phyloP scores from a whole-genome alignment of 2,113 vertebrate species.

The Ellobius talpinus region DNA sequence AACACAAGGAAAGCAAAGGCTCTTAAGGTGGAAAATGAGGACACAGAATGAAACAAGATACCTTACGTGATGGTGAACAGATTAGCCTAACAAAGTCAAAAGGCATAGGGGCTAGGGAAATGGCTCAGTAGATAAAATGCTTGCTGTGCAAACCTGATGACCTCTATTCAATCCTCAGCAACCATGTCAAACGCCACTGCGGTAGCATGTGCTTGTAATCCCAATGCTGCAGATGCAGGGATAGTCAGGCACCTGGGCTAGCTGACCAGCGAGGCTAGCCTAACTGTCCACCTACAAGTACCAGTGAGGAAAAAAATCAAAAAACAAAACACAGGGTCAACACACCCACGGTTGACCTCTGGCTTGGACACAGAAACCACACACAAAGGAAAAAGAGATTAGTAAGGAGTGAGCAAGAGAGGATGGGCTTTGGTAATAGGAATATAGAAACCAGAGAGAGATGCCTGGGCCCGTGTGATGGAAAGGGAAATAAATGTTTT shows the following conservation, averaged over 20 bases:
- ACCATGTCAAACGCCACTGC: not conserved
- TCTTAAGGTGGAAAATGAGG: not conserved
- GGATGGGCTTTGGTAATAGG: not conserved
- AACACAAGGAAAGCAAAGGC: not conserved
- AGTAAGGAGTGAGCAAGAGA: not conserved
- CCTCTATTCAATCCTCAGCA: not conserved
- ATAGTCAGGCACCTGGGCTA: not conserved
- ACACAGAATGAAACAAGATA: not conserved
- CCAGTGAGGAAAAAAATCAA: not conserved
- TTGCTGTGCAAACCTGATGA: not conserved
- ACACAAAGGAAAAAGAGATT: not conserved
- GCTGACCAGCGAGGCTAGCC: not conserved
- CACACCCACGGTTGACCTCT: not conserved
- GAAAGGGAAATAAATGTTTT: not conserved
- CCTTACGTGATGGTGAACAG: not conserved
- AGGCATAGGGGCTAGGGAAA: not conserved
- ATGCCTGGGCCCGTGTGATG: not conserved
- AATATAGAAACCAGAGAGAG: not conserved
- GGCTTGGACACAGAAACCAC: not conserved
- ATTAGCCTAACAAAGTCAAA: not conserved
- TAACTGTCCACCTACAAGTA: not conserved
- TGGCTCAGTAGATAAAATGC: not conserved
- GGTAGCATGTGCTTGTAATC: not conserved
- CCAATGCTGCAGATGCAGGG: not conserved
- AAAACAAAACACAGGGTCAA: not conserved